A percentile compares a stretch with the other conserved stretches of the same genome.
These are phyloP conservation scores for Crambe crambe DNA, from an alignment of 37 sponge, comb jelly and placozoan genomes.

Conservation along the genomic window DNA sequence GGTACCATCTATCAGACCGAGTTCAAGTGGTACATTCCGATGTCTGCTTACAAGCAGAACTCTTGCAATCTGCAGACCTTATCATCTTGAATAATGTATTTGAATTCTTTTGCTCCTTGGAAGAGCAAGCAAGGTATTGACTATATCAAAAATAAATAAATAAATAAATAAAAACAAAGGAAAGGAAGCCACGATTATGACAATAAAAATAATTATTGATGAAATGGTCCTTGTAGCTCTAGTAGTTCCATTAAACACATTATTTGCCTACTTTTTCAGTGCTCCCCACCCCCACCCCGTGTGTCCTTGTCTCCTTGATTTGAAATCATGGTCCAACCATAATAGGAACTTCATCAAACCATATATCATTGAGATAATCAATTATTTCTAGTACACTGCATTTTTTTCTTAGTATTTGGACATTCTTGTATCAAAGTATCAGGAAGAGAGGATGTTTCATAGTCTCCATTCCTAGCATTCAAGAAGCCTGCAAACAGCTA, in stretches of 20 bases:
- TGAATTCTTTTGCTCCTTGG: constrained; percentile 40
- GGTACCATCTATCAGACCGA: constrained; percentile 31
- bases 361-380: no score
- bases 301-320: no score
- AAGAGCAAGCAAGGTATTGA: constrained; percentile 51
- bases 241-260: no score
- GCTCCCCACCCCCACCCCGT: no score
- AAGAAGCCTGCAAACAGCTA: constrained; percentile 22
- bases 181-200: no score
- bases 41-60: constrained; percentile 33
- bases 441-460: constrained; percentile 35
- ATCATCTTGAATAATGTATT: constrained; percentile 66
- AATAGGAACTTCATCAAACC: no score
- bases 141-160: neutral
- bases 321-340: no score
- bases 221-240: no score
- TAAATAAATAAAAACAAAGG: no score
- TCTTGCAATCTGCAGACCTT: constrained; percentile 38
- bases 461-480: constrained; percentile 48
- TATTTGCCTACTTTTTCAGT: no score
- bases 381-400: no score
- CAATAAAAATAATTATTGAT: no score
- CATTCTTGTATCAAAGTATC: constrained; percentile 21
- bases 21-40: constrained; percentile 35
- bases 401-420: constrained; percentile 31